phyloP scores from a whole-genome alignment of 2,888 invertebrate genomes.

The Hyles lineata region DNA sequence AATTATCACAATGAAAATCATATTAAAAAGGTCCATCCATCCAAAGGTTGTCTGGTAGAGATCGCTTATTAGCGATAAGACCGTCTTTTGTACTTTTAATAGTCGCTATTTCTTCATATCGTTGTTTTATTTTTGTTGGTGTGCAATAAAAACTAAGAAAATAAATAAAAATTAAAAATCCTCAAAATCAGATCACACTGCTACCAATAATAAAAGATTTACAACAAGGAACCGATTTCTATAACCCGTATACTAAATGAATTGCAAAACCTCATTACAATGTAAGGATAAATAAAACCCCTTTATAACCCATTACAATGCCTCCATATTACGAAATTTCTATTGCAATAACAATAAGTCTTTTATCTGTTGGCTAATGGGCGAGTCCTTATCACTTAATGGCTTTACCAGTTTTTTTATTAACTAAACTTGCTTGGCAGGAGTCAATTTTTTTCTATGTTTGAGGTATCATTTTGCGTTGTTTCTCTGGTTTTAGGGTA shows the following conservation, averaged over 20 bases:
- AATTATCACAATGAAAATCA: no score
- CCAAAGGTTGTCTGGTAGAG: no score
- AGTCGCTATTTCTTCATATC: no score
- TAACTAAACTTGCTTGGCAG: constrained; percentile 25
- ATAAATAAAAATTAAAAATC: no score
- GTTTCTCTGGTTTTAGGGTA: constrained; percentile 15
- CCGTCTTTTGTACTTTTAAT: no score
- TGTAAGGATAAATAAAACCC: constrained; percentile 7
- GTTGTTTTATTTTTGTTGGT: no score
- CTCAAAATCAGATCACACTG: no score
- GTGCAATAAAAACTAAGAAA: no score
- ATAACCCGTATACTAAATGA: not conserved
- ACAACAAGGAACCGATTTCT: not conserved
- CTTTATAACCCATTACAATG: constrained; percentile 29
- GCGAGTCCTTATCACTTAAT: constrained; percentile 39
- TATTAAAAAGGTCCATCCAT: no score
- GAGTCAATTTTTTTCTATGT: constrained; percentile 30
- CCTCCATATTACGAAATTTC: constrained; percentile 38
- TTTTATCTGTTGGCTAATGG: constrained; percentile 40
- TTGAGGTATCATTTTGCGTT: constrained; percentile 30
- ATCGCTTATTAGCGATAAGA: no score
- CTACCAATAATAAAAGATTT: no score
- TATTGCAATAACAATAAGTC: constrained; percentile 37
- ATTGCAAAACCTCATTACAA: constrained; percentile 20
- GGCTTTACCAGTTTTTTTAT: constrained; percentile 35